Base-by-base conservation (phyloP, 1,140 invertebrate species). In the Amyelois transitella region DNA sequence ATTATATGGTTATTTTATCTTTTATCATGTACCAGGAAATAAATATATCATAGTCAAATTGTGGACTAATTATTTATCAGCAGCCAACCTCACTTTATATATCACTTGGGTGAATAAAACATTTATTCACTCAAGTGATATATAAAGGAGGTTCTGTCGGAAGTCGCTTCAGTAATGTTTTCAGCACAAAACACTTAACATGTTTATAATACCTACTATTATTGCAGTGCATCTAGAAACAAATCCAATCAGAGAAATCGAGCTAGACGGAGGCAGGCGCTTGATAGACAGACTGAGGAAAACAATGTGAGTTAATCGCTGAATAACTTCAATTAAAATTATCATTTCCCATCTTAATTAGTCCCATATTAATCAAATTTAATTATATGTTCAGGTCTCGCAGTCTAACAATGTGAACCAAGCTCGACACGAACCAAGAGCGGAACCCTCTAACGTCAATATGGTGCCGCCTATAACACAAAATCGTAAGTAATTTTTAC, bases 201-300 rank as follows among this genome's bases (percentile, higher is more conserved):
- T 18, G 18, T 17, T 12, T 5, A 19, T 8, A 19, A 8, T 20
- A 47, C 6, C 45, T 21, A 21, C 0, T 60, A 51, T 22, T 47
- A 14, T 64, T 55, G 12, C 63, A 87, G 84, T 66, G 75, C 73
- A 21, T 83, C 81, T 6, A 70, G 82, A 54, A 83, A 78, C 22
- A 84, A 85, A 53, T 84, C 81, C 0, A 86, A 86, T 51, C 82
- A 86, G 53, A 75, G 79, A 21, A 81, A 77, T 24, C 70, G 84
- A 14, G 55, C 72, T 0, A 68, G 82, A n/a, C 66, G 84, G n/a
- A 64, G 84, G 17, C 78, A 77, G 25, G 62, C 75, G 0, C 75
- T 75, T 21, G 82, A 87, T 1, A 65, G 81, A 10, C 72, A 72
- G 21, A 51, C 72, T 17, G 82, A 84, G 38, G 81, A 84, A 12